Percentiles rank a stretch among this genome's conserved stretches.
Conservation (phyloP, 2,797 vertebrate species). For the Sciurus carolinensis region DNA sequence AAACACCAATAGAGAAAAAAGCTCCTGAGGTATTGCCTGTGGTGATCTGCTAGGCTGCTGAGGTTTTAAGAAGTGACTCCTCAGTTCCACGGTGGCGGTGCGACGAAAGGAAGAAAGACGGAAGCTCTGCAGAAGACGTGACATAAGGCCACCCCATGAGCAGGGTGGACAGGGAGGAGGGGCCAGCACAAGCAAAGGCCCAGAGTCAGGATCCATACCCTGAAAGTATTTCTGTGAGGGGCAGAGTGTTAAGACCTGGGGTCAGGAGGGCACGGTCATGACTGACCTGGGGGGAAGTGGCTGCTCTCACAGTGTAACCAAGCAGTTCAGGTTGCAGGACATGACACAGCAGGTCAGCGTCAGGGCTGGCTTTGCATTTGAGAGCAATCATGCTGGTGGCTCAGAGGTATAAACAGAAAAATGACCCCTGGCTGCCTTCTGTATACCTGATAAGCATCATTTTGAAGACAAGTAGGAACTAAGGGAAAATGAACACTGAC, state of each 20-base stretch:
- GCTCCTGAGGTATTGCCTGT: neutral
- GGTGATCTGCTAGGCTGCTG: rapidly evolving
- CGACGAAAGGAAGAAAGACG: rapidly evolving
- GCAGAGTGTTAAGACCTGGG: rapidly evolving
- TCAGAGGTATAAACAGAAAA: neutral
- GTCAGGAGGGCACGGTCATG: neutral
- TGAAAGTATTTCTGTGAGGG: neutral
- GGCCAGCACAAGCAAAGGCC: neutral
- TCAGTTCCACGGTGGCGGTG: neutral
- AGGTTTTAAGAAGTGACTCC: neutral
- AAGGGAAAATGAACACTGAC: constrained; percentile 18
- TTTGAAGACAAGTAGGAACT: neutral
- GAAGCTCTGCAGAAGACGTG: rapidly evolving
- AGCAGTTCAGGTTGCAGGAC: neutral
- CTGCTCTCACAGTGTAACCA: neutral
- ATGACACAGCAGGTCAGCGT: neutral
- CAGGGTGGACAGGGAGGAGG: neutral
- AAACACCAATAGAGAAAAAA: neutral
- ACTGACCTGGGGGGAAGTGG: neutral
- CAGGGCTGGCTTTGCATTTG: neutral
- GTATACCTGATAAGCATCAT: constrained; percentile 13
- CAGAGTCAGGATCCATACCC: neutral
- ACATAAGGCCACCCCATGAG: neutral
- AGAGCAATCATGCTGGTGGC: neutral
- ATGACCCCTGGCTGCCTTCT: neutral